These are phyloP conservation scores for Hedya salicella DNA, from an alignment of 2,888 invertebrate genomes.

Conservation along the genomic window DNA sequence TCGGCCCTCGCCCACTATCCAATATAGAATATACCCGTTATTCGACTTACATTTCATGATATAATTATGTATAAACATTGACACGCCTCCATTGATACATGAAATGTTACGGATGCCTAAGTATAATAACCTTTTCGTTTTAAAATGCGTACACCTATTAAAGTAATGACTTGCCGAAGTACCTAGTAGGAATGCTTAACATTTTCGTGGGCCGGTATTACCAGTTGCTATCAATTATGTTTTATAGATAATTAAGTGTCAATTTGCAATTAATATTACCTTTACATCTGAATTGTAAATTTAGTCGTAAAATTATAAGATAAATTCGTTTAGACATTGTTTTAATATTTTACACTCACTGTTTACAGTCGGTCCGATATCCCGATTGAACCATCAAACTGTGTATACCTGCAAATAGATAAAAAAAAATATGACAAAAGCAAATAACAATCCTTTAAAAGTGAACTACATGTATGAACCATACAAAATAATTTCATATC, in stretches of 20 bases:
- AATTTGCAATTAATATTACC: not conserved
- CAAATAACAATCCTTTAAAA: not conserved
- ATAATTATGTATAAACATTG: constrained; percentile 58
- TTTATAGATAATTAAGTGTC: not conserved
- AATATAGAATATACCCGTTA: constrained; percentile 75
- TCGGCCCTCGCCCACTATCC: constrained; percentile 65
- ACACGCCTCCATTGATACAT: constrained; percentile 43
- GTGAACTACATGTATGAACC: too few species aligned
- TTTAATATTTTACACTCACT: constrained; percentile 56
- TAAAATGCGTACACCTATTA: not conserved
- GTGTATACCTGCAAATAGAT: constrained; percentile 68
- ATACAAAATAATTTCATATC: too few species aligned
- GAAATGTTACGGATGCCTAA: not conserved
- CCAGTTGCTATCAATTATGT: not conserved
- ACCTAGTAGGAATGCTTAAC: not conserved
- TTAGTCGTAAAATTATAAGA: not conserved
- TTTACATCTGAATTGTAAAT: not conserved
- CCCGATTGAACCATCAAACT: constrained; percentile 55
- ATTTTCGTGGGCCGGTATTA: not conserved
- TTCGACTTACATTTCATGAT: constrained; percentile 57
- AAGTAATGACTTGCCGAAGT: not conserved
- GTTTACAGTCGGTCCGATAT: constrained; percentile 54
- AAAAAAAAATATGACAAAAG: constrained; percentile 35
- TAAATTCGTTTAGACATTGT: not conserved
- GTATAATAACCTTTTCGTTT: too few species aligned